A percentile compares a stretch with the other conserved stretches of the same genome.
Evolutionary conservation across 1,140 invertebrate genomes (phyloP).

Genomic region (Galleria mellonella): DNA sequence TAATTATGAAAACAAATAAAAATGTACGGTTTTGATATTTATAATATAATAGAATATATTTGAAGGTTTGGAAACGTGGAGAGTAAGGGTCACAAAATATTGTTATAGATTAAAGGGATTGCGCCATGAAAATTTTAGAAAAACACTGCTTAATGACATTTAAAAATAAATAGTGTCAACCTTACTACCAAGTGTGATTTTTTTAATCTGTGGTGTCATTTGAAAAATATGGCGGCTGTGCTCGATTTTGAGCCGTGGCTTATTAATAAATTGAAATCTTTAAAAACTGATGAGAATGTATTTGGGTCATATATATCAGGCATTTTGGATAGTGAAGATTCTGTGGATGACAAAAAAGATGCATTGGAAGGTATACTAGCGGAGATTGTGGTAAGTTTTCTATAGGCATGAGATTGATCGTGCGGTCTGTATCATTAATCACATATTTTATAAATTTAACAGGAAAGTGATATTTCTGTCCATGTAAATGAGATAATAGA

Average conservation of each 20-base stretch:
- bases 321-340: slow-evolving; percentile 88
- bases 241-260: slow-evolving; percentile 85
- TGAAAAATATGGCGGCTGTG: slow-evolving; percentile 74
- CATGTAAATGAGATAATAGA: slow-evolving; percentile 80
- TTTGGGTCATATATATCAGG: slow-evolving; percentile 89
- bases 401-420: neutral
- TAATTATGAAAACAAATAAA: too few species aligned
- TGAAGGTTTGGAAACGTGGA: too few species aligned
- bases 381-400: slow-evolving; percentile 80
- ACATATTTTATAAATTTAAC: slow-evolving; percentile 19
- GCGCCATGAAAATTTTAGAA: too few species aligned
- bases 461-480: slow-evolving; percentile 80
- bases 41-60: too few species aligned
- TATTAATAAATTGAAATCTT: slow-evolving; percentile 81
- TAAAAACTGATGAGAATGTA: slow-evolving; percentile 88
- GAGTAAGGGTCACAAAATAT: too few species aligned
- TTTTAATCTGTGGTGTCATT: too few species aligned
- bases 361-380: slow-evolving; percentile 86
- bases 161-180: too few species aligned
- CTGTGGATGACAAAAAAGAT: slow-evolving; percentile 86
- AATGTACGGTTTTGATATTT: too few species aligned
- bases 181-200: too few species aligned
- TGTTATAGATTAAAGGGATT: too few species aligned
- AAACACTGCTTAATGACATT: too few species aligned
- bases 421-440: neutral